Conservation (phyloP, 2,113 vertebrate genomes). For the Tragulus kanchil region DNA sequence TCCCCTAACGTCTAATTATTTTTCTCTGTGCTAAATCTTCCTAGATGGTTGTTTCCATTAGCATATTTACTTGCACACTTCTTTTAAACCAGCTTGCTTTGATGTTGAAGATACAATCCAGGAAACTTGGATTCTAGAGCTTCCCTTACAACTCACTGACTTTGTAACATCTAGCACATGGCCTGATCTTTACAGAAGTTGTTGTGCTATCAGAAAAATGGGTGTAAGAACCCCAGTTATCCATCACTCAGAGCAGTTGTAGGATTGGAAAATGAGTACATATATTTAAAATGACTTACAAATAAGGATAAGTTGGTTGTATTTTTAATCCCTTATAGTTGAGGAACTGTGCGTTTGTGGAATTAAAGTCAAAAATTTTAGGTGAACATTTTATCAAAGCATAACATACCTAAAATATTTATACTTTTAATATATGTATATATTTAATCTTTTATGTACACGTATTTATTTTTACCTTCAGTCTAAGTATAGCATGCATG, state of each 20-base stretch:
- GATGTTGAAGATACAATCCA: background rate
- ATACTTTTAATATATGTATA: background rate
- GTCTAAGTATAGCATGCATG: background rate
- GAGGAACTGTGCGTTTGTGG: background rate
- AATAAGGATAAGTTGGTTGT: no score
- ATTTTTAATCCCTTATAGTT: background rate
- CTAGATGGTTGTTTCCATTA: background rate
- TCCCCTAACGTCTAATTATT: background rate
- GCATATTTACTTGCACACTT: background rate
- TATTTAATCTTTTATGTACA: background rate
- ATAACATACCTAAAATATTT: background rate
- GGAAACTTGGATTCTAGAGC: background rate
- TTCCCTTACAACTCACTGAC: background rate
- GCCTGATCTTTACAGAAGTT: background rate
- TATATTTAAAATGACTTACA: background rate
- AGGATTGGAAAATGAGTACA: background rate
- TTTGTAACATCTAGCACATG: background rate
- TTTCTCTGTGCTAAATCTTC: background rate
- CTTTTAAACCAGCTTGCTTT: background rate
- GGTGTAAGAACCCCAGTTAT: background rate
- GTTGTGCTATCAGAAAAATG: background rate
- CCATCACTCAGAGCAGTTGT: background rate
- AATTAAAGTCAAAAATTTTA: background rate
- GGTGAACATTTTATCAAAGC: background rate
- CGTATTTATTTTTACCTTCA: background rate